A percentile compares a stretch with the other conserved stretches of the same genome.
These are phyloP conservation scores for Lagodon rhomboides DNA, from an alignment of 2,797 vertebrate species.

Conservation along the genomic window DNA sequence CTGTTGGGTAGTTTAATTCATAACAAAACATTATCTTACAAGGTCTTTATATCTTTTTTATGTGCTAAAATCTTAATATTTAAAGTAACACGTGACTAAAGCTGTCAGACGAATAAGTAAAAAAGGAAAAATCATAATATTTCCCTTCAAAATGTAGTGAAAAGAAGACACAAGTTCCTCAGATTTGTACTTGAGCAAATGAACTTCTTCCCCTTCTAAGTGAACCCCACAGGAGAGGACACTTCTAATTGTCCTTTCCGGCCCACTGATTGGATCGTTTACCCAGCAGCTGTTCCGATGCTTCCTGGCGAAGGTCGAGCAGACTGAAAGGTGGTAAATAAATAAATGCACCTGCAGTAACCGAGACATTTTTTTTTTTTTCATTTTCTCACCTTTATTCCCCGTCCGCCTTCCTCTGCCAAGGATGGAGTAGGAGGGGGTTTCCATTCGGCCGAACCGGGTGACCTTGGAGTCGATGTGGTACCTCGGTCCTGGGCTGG, in stretches of 20 bases:
- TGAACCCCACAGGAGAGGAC: too few species aligned
- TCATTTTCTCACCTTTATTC: constrained; percentile 53
- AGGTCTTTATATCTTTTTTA: neutral
- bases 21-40: neutral
- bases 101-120: too few species aligned
- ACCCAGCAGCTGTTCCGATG: neutral
- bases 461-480: constrained; percentile 88
- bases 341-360: neutral
- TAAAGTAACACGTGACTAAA: too few species aligned
- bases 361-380: neutral
- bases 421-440: constrained; percentile 90
- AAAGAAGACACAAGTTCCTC: neutral
- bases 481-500: constrained; percentile 92
- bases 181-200: neutral
- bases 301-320: neutral
- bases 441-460: constrained; percentile 88
- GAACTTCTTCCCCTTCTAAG: too few species aligned
- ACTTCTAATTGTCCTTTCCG: too few species aligned
- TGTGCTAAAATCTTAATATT: too few species aligned
- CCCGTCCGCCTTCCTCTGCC: constrained; percentile 76
- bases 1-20: neutral
- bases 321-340: neutral
- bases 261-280: neutral
- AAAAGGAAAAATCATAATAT: too few species aligned
- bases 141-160: neutral